Base-by-base conservation (phyloP, 2,797 vertebrate species). In the Trachurus trachurus region DNA sequence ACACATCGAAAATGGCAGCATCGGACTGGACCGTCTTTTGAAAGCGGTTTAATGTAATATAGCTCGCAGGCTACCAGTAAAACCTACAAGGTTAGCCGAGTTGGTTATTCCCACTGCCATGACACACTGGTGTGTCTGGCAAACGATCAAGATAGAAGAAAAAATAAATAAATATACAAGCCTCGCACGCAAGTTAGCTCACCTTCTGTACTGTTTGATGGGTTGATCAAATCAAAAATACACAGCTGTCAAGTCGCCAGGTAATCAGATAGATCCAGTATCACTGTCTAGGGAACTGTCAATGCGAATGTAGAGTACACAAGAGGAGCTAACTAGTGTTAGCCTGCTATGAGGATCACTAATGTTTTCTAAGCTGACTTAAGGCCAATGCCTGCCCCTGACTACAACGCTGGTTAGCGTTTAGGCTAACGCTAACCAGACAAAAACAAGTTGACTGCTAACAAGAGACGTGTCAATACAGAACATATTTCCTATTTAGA, bases 1-100 rank as follows among this genome's bases (percentile, higher is more conserved):
- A 74, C 69, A 82, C 66, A 56, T 82, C 62, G 77, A 91, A 93
- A 92, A 93, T 91, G 90, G 91, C 86, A 93, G 88, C 85, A 84
- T 86, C 78, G 82, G 26, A 9, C 66, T 62, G 34, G 62, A 75
- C 70, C 37, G 83, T 89, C 65, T 84, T 54, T 66, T 75, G 37
- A 85, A 81, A 88, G 84, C 54, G 62, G 74, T 84, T 90, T 83
- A 84, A 87, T 81, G 76, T 75, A 72, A 88, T 74, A 82, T 42
- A 80, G 86, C 86, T 83, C 87, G 44, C 80, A 71, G 29, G 80
- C 92, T 85, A 82, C 31, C 63, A 78, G 66, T 64, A 54, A 84
- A 76, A 26, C 62, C 62, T 76, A 34, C 71, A 26, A 26, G 26
- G 39, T n/a, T 53, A 49, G 87, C 87, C 80, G 82, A 86, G 65